Conservation (phyloP, 2,888 invertebrate species). For the Noctuana brunneofusca region DNA sequence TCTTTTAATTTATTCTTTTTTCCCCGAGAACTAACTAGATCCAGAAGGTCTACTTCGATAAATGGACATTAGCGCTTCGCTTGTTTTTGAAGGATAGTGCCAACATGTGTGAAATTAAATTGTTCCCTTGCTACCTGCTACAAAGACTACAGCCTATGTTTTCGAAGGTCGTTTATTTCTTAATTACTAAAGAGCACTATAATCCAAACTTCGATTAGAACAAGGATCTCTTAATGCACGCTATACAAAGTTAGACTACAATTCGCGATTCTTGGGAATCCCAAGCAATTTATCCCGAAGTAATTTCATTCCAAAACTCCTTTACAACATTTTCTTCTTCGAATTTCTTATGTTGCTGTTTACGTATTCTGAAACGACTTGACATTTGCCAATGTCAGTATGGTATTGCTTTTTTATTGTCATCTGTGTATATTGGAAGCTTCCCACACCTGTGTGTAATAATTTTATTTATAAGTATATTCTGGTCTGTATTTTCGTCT, state of each 20-base stretch:
- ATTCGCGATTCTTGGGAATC: constrained; percentile 35
- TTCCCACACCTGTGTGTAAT: constrained; percentile 21
- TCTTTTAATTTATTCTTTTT: too few species aligned
- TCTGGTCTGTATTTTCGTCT: not conserved
- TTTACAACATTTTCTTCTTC: constrained; percentile 38
- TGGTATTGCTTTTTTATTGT: constrained; percentile 34
- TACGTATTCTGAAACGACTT: constrained; percentile 40
- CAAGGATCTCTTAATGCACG: constrained; percentile 8
- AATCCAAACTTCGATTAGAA: constrained; percentile 27
- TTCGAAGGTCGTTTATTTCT: not conserved
- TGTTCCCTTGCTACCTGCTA: too few species aligned
- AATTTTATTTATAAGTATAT: not conserved
- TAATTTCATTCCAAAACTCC: constrained; percentile 41
- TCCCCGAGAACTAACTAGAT: too few species aligned
- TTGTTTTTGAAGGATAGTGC: too few species aligned
- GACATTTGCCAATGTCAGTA: constrained; percentile 38
- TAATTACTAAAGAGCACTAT: not conserved
- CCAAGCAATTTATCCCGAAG: constrained; percentile 45
- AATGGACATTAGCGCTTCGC: too few species aligned
- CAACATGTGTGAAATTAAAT: too few species aligned
- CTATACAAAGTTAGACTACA: constrained; percentile 19
- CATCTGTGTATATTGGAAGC: constrained; percentile 14
- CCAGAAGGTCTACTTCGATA: too few species aligned
- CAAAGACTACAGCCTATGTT: too few species aligned
- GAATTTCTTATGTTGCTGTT: constrained; percentile 40